Evolutionary conservation across 2,888 invertebrate genomes (phyloP), one percentile per base, ranked within the genome.

Genomic region (Harpalus rufipes): DNA sequence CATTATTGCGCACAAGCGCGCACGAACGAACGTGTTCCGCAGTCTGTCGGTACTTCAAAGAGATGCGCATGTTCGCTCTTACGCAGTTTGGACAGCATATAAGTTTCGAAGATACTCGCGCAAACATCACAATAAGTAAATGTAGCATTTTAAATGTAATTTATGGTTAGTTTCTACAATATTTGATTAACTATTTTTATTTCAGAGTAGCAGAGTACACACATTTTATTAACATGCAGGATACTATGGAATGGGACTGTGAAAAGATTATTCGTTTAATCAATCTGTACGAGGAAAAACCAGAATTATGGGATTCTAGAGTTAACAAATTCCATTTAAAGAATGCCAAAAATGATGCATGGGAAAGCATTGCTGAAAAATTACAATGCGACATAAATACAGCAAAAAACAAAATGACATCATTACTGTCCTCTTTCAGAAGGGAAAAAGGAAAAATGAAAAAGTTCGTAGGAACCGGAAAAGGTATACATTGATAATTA

Each of bases 261-360:
- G 44, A 44, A 4, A 44, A 10, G 10, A 44, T 44, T 10, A 1
- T 44, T 44, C 44, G 44, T 10, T 44, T 44, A 1, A 44, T 44
- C 14, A 63, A 16, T 4, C 25, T 12, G 12, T 14, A 5, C 16
- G 12, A 5, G 7, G 5, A 5, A 63, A 63, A 63, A 63, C 14
- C 1, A n/a, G 63, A 63, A 63, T 63, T 63, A 16, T 14, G 63
- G 63, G 16, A 63, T 16, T 7, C 63, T 4, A 63, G 16, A 16
- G 25, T 14, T 16, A 63, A 63, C 18, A 16, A 63, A 5, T 63
- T 6, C 16, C 63, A 63, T 16, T 16, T 63, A 7, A 63, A 63
- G 16, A 63, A 63, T 63, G 63, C 16, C 63, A 63, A 63, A 25
- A 63, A 14, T 63, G 63, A 63, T 25, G 63, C 63, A 63, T 14